Conservation (phyloP, 2,113 vertebrate species). For the Hyperoodon ampullatus region DNA sequence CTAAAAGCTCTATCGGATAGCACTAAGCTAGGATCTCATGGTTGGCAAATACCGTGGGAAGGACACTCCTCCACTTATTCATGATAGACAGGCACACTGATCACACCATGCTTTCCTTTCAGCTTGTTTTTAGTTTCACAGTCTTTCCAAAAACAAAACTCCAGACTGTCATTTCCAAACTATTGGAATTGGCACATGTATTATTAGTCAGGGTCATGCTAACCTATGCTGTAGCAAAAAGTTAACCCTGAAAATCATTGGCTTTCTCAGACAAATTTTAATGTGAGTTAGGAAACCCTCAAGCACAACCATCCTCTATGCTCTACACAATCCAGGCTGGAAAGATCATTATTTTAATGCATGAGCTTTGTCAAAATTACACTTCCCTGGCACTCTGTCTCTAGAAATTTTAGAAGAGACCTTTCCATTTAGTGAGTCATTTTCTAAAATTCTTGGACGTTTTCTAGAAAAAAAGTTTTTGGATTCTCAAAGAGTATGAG, state of each 20-base stretch:
- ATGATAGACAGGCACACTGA: neutral
- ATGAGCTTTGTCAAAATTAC: neutral
- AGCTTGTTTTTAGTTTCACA: neutral
- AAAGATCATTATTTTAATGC: conserved; percentile 38
- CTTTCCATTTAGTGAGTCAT: neutral
- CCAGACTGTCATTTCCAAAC: neutral
- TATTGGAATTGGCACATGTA: neutral
- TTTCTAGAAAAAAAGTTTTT: neutral
- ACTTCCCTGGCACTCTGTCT: neutral
- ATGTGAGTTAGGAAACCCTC: neutral
- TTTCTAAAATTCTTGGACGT: neutral
- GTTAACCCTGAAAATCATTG: neutral
- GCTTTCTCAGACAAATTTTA: neutral
- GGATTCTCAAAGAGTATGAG: neutral
- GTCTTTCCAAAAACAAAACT: neutral
- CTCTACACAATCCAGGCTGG: neutral
- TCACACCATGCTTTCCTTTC: neutral
- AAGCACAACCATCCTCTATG: fast-evolving
- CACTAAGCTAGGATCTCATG: neutral
- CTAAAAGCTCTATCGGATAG: neutral
- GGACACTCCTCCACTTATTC: neutral
- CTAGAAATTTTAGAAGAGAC: neutral
- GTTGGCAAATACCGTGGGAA: neutral
- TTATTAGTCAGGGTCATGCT: neutral
- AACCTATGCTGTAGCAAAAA: neutral